A percentile compares a stretch with the other conserved stretches of the same genome.
Evolutionary conservation across 2,113 vertebrate genomes (phyloP).

Genomic region (Crotalus viridis): DNA sequence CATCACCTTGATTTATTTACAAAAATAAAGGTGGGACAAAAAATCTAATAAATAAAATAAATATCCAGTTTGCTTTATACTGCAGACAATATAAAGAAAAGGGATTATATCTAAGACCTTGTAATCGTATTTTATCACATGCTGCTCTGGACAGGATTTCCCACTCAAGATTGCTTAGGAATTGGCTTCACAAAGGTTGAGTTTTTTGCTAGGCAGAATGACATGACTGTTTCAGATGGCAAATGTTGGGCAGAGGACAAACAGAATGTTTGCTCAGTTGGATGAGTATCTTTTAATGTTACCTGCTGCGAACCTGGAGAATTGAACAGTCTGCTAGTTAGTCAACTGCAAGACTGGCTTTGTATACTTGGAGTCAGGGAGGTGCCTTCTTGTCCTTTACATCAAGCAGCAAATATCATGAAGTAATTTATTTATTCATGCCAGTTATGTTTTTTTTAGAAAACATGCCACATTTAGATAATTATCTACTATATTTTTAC

Average conservation of each 20-base stretch:
- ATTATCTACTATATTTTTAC: conserved; percentile 3
- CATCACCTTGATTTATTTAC: neutral
- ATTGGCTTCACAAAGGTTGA: neutral
- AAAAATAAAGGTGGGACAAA: neutral
- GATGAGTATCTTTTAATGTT: neutral
- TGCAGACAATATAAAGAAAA: neutral
- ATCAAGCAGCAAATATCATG: conserved; percentile 10
- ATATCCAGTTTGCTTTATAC: neutral
- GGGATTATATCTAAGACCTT: neutral
- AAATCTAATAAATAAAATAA: neutral
- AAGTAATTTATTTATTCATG: conserved; percentile 22
- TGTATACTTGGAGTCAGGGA: neutral
- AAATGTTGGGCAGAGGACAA: neutral
- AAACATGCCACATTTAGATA: neutral
- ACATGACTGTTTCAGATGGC: neutral
- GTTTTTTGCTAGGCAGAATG: neutral
- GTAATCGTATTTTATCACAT: neutral
- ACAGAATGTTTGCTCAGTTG: neutral
- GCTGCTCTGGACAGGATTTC: neutral
- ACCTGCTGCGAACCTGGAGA: neutral
- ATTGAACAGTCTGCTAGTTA: neutral
- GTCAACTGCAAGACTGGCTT: neutral
- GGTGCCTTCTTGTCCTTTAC: neutral
- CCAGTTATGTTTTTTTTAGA: conserved; percentile 6
- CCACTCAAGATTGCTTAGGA: neutral